phyloP scores from a whole-genome alignment of 2,888 invertebrate species.

The Sminthurides aquaticus region DNA sequence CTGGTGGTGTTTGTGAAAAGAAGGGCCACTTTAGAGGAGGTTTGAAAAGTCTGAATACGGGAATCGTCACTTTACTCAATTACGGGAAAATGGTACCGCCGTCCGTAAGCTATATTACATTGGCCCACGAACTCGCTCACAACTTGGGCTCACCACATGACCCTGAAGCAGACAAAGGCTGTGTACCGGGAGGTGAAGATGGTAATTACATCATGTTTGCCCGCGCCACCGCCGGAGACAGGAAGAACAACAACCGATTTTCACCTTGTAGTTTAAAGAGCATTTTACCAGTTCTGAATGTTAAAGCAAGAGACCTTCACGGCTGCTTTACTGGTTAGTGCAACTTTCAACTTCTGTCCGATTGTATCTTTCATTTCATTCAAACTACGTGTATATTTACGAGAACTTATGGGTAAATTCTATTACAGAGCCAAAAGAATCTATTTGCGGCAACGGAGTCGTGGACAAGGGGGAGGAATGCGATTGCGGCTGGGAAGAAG shows the following conservation, averaged over 20 bases:
- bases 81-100: slow-evolving; percentile 97
- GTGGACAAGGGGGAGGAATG: slow-evolving; percentile 96
- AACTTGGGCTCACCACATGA: slow-evolving; percentile 98
- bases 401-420: not conserved
- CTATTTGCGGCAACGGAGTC: slow-evolving; percentile 96
- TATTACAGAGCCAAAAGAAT: slow-evolving; percentile 67
- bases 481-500: slow-evolving; percentile 97
- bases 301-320: slow-evolving; percentile 78
- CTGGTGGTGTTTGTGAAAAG: slow-evolving; percentile 96
- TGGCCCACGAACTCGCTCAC: slow-evolving; percentile 98
- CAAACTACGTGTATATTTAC: not conserved
- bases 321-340: slow-evolving; percentile 80
- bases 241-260: slow-evolving; percentile 95
- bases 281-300: slow-evolving; percentile 84
- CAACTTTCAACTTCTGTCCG: too few relatives aligned
- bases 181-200: slow-evolving; percentile 88
- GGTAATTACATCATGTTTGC: slow-evolving; percentile 99
- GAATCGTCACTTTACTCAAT: slow-evolving; percentile 93
- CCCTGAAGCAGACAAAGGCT: slow-evolving; percentile 65
- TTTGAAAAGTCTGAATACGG: slow-evolving; percentile 90
- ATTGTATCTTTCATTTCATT: not conserved
- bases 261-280: slow-evolving; percentile 87
- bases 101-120: slow-evolving; percentile 94
- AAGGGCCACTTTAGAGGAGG: slow-evolving; percentile 93
- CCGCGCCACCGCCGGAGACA: slow-evolving; percentile 94